A percentile compares a stretch with the other conserved stretches of the same genome.
These are phyloP conservation scores for Chondrosia reniformis DNA, from an alignment of 37 sponge, comb jelly and placozoan genomes.

Conservation along the genomic window DNA sequence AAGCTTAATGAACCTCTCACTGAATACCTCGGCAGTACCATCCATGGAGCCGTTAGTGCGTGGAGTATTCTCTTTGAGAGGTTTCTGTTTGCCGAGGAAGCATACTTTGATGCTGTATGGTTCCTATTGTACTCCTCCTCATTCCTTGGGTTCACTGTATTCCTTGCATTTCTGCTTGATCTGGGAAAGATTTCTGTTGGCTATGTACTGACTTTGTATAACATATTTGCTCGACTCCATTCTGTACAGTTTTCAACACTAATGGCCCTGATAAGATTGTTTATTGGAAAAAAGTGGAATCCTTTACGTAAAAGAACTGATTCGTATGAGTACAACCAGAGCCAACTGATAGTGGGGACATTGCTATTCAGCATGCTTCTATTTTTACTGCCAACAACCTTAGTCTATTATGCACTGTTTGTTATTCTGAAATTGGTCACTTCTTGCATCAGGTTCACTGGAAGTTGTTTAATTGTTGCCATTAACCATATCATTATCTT, in stretches of 20 bases:
- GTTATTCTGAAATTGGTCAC: slow-evolving; percentile 26
- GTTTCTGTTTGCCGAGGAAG: background rate
- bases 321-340: slow-evolving; percentile 62
- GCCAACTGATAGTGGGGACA: slow-evolving; percentile 65
- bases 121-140: background rate
- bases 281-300: slow-evolving; percentile 80
- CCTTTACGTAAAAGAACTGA: slow-evolving; percentile 60
- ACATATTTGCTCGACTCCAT: slow-evolving; percentile 40
- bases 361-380: slow-evolving; percentile 73
- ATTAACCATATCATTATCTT: too few relatives aligned
- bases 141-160: slow-evolving; percentile 37
- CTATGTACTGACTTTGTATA: slow-evolving; percentile 59
- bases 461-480: slow-evolving; percentile 21
- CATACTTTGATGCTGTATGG: background rate
- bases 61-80: slow-evolving; percentile 39
- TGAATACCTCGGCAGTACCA: slow-evolving; percentile 41
- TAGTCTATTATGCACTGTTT: slow-evolving; percentile 53
- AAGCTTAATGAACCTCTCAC: slow-evolving; percentile 72
- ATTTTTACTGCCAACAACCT: slow-evolving; percentile 68
- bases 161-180: slow-evolving; percentile 50
- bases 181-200: slow-evolving; percentile 59
- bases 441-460: slow-evolving; percentile 10
- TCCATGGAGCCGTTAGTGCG: slow-evolving; percentile 20
- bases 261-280: slow-evolving; percentile 56
- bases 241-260: slow-evolving; percentile 52